A percentile compares a stretch with the other conserved stretches of the same genome.
Evolutionary conservation across 2,113 vertebrate genomes (phyloP).

Genomic region (Promerops cafer): DNA sequence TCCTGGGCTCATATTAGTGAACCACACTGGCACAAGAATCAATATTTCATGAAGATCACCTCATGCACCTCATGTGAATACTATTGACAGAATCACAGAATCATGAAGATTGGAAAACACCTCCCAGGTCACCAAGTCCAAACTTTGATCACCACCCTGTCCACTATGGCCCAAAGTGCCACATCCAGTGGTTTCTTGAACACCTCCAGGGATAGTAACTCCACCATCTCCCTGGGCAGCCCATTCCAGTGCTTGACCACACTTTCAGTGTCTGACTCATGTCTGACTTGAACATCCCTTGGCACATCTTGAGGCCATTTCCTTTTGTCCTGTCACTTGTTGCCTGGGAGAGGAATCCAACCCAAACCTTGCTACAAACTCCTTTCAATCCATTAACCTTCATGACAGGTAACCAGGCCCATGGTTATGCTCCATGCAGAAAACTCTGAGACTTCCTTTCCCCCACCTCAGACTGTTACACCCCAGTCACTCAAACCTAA

Average conservation of each 20-base stretch:
- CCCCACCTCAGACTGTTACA: not conserved
- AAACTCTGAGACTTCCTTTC: not conserved
- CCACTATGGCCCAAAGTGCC: not conserved
- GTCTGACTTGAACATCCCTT: not conserved
- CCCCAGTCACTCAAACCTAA: not conserved
- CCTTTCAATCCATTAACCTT: not conserved
- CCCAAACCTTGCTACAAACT: not conserved
- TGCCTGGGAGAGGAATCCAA: not conserved
- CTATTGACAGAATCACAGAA: not conserved
- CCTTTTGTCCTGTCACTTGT: not conserved
- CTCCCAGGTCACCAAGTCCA: not conserved
- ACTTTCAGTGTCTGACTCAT: not conserved
- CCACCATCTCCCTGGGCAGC: not conserved
- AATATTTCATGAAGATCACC: not conserved
- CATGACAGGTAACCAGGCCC: not conserved
- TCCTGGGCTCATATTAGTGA: not conserved
- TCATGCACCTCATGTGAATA: not conserved
- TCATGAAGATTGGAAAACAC: not conserved
- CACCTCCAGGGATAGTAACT: not conserved
- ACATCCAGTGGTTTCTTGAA: not conserved
- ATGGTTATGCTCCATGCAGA: not conserved
- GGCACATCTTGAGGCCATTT: not conserved
- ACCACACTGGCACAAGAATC: not conserved
- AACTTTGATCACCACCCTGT: not conserved
- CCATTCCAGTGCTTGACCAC: not conserved